Evolutionary conservation across 2,888 invertebrate species (phyloP).

Genomic region (Seladonia tumulorum): DNA sequence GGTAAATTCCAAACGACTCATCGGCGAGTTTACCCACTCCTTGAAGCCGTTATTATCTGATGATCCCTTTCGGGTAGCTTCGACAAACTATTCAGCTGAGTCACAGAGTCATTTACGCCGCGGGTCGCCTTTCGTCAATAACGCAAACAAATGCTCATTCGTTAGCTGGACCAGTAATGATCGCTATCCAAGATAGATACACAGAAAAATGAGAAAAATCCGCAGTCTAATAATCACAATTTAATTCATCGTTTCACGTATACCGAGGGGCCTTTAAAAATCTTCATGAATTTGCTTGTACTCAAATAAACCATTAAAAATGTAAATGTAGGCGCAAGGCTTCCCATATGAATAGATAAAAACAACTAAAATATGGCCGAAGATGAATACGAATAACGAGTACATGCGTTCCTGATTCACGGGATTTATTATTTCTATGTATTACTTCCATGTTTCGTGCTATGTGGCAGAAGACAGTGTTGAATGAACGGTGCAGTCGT

Average conservation of each 20-base stretch:
- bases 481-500: not conserved
- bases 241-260: too few species aligned
- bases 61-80: slow-evolving; percentile 8
- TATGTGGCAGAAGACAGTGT: not conserved
- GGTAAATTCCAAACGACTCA: slow-evolving; percentile 32
- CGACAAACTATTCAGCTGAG: not conserved
- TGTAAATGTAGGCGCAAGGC: too few species aligned
- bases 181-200: not conserved
- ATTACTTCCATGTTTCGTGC: not conserved
- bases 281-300: too few species aligned
- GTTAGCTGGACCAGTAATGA: not conserved
- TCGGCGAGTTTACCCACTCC: slow-evolving; percentile 35
- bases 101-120: not conserved
- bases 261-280: too few species aligned
- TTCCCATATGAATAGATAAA: too few species aligned
- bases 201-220: not conserved
- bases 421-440: too few species aligned
- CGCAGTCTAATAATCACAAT: too few species aligned
- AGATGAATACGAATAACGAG: too few species aligned
- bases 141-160: not conserved
- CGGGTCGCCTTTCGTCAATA: not conserved
- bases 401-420: too few species aligned
- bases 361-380: too few species aligned
- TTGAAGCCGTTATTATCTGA: slow-evolving; percentile 15
- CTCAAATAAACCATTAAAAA: too few species aligned